Conservation (phyloP, 2,797 vertebrate species). For the Fringilla coelebs region DNA sequence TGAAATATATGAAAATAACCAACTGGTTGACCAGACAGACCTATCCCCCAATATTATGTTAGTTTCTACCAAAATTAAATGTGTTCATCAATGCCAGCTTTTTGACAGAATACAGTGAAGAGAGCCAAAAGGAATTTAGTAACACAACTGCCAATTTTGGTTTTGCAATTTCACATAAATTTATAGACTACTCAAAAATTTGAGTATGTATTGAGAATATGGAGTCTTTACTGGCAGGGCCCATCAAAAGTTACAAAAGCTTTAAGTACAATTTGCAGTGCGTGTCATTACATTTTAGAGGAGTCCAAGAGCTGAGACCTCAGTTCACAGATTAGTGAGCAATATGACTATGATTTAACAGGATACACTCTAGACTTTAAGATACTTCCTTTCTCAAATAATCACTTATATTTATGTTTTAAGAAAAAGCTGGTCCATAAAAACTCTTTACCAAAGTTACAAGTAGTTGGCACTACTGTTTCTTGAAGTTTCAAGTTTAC, state of each 20-base stretch:
- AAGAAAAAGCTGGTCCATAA: background rate
- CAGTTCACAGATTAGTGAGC: background rate
- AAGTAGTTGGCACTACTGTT: background rate
- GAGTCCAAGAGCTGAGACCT: background rate
- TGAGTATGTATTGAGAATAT: background rate
- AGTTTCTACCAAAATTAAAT: background rate
- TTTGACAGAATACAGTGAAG: background rate
- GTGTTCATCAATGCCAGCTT: background rate
- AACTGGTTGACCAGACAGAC: background rate
- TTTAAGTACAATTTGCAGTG: background rate
- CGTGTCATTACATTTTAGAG: background rate
- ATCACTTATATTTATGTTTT: background rate
- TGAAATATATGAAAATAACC: background rate
- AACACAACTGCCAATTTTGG: background rate
- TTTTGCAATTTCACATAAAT: background rate
- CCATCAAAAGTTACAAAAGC: background rate
- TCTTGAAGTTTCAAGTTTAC: background rate
- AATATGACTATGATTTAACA: background rate
- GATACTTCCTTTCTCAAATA: background rate
- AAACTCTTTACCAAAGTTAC: background rate
- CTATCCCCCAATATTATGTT: background rate
- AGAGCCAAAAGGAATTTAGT: background rate
- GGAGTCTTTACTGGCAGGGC: background rate
- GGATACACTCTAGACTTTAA: background rate
- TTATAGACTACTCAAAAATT: background rate